phyloP scores from a whole-genome alignment of 2,888 invertebrate genomes.

The Rhodophaea formosa region DNA sequence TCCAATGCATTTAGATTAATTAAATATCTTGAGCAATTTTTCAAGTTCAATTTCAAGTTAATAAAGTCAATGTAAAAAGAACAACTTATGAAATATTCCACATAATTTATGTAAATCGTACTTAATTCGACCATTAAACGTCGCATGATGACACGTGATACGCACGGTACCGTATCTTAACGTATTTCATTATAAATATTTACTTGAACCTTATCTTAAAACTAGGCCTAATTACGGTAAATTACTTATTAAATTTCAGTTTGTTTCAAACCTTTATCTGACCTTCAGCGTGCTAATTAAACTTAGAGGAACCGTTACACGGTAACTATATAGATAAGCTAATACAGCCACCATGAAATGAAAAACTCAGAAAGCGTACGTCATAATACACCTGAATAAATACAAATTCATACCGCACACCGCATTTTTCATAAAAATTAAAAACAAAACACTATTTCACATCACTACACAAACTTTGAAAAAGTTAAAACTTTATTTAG shows the following conservation, averaged over 20 bases:
- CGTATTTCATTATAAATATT: not conserved
- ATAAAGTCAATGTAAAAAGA: not conserved
- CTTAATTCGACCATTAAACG: not conserved
- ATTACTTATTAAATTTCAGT: not conserved
- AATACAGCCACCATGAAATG: constrained; percentile 14
- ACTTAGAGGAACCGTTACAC: constrained; percentile 6
- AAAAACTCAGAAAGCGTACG: constrained; percentile 27
- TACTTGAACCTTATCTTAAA: not conserved
- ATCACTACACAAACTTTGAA: constrained; percentile 41
- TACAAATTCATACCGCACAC: constrained; percentile 54
- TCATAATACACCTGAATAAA: constrained; percentile 53
- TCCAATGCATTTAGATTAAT: too few relatives aligned
- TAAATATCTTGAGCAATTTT: too few relatives aligned
- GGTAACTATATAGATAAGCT: constrained; percentile 16
- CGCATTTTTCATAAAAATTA: constrained; percentile 8
- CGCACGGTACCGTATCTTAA: not conserved
- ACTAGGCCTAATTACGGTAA: not conserved
- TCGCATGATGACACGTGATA: constrained; percentile 3
- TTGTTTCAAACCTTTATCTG: constrained; percentile 5
- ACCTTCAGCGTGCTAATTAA: constrained; percentile 15
- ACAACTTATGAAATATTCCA: not conserved
- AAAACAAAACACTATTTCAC: constrained; percentile 35
- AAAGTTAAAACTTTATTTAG: constrained; percentile 24
- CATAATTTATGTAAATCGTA: not conserved
- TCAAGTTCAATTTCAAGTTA: not conserved